Evolutionary conservation across 92 coral and sea anemone species (phyloP), one percentile per base, ranked within the genome.

Genomic region (Siderastrea radians): DNA sequence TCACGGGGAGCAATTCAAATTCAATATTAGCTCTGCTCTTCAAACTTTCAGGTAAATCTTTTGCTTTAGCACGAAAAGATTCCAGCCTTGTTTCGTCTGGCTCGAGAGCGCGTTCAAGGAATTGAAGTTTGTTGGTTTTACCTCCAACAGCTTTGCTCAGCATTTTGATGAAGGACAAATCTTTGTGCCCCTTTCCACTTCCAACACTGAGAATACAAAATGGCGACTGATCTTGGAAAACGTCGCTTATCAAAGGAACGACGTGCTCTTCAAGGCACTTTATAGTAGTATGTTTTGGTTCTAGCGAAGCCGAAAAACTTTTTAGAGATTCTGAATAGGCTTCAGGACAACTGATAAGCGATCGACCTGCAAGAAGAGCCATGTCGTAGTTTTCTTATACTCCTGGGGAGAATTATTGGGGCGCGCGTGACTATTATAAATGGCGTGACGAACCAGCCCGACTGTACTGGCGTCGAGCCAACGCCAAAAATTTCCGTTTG

Each of bases 191-290:
- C 47, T 59, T 55, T 44, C 70, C 82, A 9, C 82, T 78, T 16
- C 82, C 82, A 14, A 78, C 82, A 46, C 71, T 63, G 7, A 78
- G 82, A 60, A 78, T 19, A 78, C 82, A 49, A 78, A 59, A 59
- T 3, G 70, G 82, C 45, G 52, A 77, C 0, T 73, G 5, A 2
- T n/a, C 47, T 10, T 12, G 17, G 5, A 74, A 0, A 50, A 13
- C 16, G 44, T 53, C 57, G 12, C 5, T 74, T 43, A 74, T 50
- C 0, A 17, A 3, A 19, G 78, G 78, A n/a, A 74, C 62, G 5
- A 74, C 57, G 49, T 74, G 78, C 49, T 53, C 62, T 26, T 52
- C 62, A 38, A 74, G 43, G 78, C 78, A 74, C 38, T 52, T 52
- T 19, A 52, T 10, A 50, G 57, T 74, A 15, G 12, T 5, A 7